Conservation (phyloP, 2,888 invertebrate species). For the Tiphia femorata region DNA sequence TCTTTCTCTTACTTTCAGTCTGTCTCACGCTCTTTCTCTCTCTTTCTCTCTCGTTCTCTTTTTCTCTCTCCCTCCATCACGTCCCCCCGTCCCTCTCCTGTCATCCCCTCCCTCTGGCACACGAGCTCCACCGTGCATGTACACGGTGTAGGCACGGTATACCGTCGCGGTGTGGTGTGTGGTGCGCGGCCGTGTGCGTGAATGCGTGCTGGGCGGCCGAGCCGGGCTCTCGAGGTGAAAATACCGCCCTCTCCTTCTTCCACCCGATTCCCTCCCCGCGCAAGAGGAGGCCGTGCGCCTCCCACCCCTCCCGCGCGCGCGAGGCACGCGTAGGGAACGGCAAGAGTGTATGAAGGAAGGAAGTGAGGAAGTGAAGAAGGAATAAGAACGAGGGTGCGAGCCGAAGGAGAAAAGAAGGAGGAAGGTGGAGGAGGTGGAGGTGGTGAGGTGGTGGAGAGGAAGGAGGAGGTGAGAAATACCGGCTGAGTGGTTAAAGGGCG, state of each 20-base stretch:
- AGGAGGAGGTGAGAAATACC: no score
- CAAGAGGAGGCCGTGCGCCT: slow-evolving; percentile 8
- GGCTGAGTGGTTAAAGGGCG: slow-evolving; percentile 16
- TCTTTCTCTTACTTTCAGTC: no score
- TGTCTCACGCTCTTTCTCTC: no score
- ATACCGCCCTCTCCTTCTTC: slow-evolving; percentile 1
- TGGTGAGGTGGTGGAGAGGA: slow-evolving; percentile 14
- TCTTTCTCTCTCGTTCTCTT: no score
- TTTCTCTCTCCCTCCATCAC: slow-evolving; percentile 23
- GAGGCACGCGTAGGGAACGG: slow-evolving; percentile 17
- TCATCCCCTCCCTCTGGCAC: no score
- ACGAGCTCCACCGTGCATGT: no score
- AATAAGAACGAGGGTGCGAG: slow-evolving; percentile 6
- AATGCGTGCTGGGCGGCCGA: slow-evolving; percentile 40
- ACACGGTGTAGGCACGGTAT: no score
- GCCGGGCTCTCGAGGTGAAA: slow-evolving; percentile 44
- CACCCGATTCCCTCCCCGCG: background rate
- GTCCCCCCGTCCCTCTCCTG: slow-evolving; percentile 7
- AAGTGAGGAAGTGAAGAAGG: no score
- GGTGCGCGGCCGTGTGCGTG: slow-evolving; percentile 26
- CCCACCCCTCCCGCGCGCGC: slow-evolving; percentile 22
- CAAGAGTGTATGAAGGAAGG: slow-evolving; percentile 16
- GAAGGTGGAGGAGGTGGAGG: slow-evolving; percentile 18
- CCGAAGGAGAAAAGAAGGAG: slow-evolving; percentile 6
- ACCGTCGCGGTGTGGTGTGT: slow-evolving; percentile 21